Base-by-base conservation (phyloP, 2,113 vertebrate genomes). In the Monopterus albus region DNA sequence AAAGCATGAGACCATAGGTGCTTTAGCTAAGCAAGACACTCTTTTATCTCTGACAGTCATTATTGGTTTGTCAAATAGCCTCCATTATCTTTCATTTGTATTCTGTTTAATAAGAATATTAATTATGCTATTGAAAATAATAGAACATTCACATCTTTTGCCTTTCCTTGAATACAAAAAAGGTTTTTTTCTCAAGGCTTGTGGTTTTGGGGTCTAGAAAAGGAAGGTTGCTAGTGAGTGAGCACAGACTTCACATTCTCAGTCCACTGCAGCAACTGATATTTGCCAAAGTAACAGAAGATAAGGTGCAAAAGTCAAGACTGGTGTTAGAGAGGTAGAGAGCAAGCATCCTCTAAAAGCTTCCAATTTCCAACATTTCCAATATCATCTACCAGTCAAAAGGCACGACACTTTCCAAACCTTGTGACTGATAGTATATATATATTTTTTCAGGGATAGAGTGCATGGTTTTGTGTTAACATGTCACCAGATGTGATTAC, bases 31-130 rank as follows among this genome's bases (percentile, higher is more conserved):
- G 28, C 13, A 53, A 60, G 26, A 45, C 17, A 3, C 33, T 1
- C 26, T 45, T 56, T 28, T 66, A 40, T 70, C 21, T 17, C 2
- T 38, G 43, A 23, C 52, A 53, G 57, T 25, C 35, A 47, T 51
- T 63, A 47, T 29, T 60, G 53, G 42, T 59, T 51, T 61, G 60
- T 64, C 40, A 55, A 72, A 75, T 35, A 61, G 40, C n/a, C 45
- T 53, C 21, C 28, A 36, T 82, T 55, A 20, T 73, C 13, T 50
- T 52, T 49, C 5, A 35, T 29, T 29, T 66, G 15, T 23, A 23
- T 35, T 33, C 7, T 38, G 12, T 59, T 38, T 13, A 50, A 52
- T 10, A 42, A 28, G 29, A 50, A 40, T 14, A 28, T 28, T 12
- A 50, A 29, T 72, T 5, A 39, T 57, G 51, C 36, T 17, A 8